These are phyloP conservation scores for Camponotus vicinus DNA, from an alignment of 1,140 invertebrate species.

Conservation along the genomic window DNA sequence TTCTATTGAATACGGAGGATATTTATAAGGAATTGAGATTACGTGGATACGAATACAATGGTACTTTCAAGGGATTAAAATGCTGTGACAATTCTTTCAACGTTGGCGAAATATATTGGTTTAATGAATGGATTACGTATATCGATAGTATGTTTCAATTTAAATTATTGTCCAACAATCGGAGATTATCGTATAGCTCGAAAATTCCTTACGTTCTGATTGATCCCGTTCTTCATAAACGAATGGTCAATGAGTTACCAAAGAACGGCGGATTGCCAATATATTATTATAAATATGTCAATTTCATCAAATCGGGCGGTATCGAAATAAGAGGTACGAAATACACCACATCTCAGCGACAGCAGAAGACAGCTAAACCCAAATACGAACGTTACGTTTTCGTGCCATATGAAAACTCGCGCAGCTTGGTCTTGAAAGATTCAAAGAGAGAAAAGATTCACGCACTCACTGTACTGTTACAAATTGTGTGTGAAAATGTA, in stretches of 20 bases:
- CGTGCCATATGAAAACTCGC: constrained; percentile 90
- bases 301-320: constrained; percentile 89
- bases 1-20: constrained; percentile 91
- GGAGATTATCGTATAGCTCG: constrained; percentile 90
- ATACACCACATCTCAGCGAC: constrained; percentile 94
- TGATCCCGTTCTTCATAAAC: constrained; percentile 91
- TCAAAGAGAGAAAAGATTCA: constrained; percentile 88
- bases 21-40: constrained; percentile 97
- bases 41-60: constrained; percentile 97
- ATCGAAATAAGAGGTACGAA: constrained; percentile 92
- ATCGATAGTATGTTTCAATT: constrained; percentile 98
- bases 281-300: constrained; percentile 91
- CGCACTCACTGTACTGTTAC: constrained; percentile 89
- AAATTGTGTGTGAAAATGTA: constrained; percentile 93
- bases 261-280: constrained; percentile 88
- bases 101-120: constrained; percentile 92
- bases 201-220: constrained; percentile 91
- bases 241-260: constrained; percentile 83
- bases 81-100: constrained; percentile 89
- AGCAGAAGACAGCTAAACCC: constrained; percentile 92
- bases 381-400: constrained; percentile 94
- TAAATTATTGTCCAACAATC: constrained; percentile 92
- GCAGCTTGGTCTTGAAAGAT: constrained; percentile 87
- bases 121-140: constrained; percentile 96
- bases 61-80: constrained; percentile 94